Base-by-base conservation (phyloP, 2,113 vertebrate species). In the Tachycineta bicolor region DNA sequence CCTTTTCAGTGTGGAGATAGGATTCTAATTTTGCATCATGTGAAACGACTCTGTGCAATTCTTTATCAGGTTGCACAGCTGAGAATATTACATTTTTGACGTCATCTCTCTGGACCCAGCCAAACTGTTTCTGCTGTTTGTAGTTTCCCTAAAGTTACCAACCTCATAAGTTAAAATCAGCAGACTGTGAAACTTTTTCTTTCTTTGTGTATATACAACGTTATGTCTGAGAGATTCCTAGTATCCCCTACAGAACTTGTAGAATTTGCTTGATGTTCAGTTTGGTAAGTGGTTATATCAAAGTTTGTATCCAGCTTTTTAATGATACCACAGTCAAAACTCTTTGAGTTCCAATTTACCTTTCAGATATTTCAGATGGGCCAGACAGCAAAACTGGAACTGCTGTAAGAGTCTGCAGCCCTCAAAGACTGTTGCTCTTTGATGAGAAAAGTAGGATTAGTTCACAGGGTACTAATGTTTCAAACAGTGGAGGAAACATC, bases 1-100 rank as follows among this genome's bases (percentile, higher is more conserved):
- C 28, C n/a, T 74, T 82, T 86, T 46, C 20, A 29, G 25, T 50
- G 46, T 46, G 16, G 47, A n/a, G 20, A 83, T 23, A 14, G 65
- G 7, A 67, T 53, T 89, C 55, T 59, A 55, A 78, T 75, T 53
- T 70, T 75, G 34, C 2, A 8, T 81, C 12, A 29, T 25, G 39
- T 55, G 39, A 81, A 93, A 69, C 0, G 0, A 22, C 0, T 1
- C 25, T 21, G 19, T 65, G n/a, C 22, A 41, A 0, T 68, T 86
- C 93, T 83, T 69, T 69, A 52, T 65, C 46, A 69, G 29, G 44
- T 58, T 80, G 71, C 50, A 49, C n/a, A 18, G 33, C 50, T 69
- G 67, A 84, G 43, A 70, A 14, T 78, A 37, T 80, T 92, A 39
- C 7, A 14, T 26, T 34, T 56, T 90, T 58, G 20, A 28, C 31